Base-by-base conservation (phyloP, 2,888 invertebrate species). In the Atethmia centrago region DNA sequence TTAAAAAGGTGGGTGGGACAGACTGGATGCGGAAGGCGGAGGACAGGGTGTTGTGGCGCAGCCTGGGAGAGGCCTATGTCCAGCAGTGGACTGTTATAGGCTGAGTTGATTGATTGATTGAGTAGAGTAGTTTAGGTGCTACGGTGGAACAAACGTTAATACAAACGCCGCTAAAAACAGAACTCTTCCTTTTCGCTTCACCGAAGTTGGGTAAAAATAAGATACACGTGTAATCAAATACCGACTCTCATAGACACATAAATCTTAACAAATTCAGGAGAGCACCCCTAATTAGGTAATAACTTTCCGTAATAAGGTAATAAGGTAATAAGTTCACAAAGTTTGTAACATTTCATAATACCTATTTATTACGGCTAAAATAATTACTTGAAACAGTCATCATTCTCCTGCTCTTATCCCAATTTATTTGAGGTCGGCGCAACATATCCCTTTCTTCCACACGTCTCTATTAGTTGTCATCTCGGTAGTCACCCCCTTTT, bases 191-290 rank as follows among this genome's bases (percentile, higher is more conserved):
- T n/a, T n/a, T 58, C 8, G 16, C 25, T 28, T 55, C 16, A 1
- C 16, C 25, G 16, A 8, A 28, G 25, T 55, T 16, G 25, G 8
- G 8, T 55, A 28, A 28, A 53, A 28, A 28, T 28, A 19, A 28
- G 8, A 62, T 21, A 28, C 2, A 63, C 8, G 45, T 45, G 21
- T 63, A 45, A 51, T 63, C 36, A 1, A 58, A 72, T 40, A 58
- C 19, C n/a, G 14, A 40, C 5, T 58, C 36, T 63, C 36, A 16
- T 14, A 56, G 9, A n/a, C 40, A 4, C 58, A 64, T 80, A 28
- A 73, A 59, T 80, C 63, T 74, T 74, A 21, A 10, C 3, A 74
- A 74, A 58, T 79, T 58, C 73, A 45, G 40, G 25, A 56, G 40
- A 45, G 49, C 3, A n/a, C 16, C 19, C 40, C 31, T 64, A 74